Percentiles rank a stretch among this genome's conserved stretches.
These are phyloP conservation scores for Aurelia sp. DNA, from an alignment of 30 jellyfish, hydroid and myxozoan species.

Conservation along the genomic window DNA sequence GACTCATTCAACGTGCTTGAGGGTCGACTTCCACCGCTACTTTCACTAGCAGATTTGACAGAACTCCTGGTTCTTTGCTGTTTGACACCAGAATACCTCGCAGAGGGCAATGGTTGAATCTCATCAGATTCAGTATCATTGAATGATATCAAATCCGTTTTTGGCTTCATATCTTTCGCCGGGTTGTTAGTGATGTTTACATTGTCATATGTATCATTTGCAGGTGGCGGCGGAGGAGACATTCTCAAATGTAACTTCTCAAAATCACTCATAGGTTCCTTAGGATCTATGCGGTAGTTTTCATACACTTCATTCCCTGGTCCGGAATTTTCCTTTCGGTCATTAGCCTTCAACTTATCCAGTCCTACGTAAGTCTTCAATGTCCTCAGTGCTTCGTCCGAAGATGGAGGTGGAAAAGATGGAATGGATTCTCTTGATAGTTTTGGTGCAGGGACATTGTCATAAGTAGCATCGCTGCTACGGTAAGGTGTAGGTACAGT, in stretches of 20 bases:
- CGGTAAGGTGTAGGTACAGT: too few species aligned
- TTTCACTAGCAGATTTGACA: neutral
- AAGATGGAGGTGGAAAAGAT: slow-evolving; percentile 79
- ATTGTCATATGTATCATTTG: slow-evolving; percentile 37
- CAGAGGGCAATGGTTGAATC: neutral
- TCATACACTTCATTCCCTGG: neutral
- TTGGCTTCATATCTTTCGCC: slow-evolving; percentile 3
- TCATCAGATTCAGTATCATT: neutral
- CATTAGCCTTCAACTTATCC: too few species aligned
- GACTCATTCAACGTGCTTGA: slow-evolving; percentile 79
- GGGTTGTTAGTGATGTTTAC: slow-evolving; percentile 34
- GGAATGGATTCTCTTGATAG: slow-evolving; percentile 46
- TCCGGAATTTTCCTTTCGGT: too few species aligned
- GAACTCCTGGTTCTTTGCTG: slow-evolving; percentile 79
- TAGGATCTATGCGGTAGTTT: slow-evolving; percentile 3
- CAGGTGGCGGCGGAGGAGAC: slow-evolving; percentile 35
- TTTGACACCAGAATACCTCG: slow-evolving; percentile 62
- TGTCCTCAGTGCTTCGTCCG: slow-evolving; percentile 64
- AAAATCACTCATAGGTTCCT: slow-evolving; percentile 5
- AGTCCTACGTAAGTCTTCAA: slow-evolving; percentile 1
- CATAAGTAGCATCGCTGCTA: too few species aligned
- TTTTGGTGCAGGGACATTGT: too few species aligned
- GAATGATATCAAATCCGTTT: slow-evolving; percentile 30
- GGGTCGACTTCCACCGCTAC: slow-evolving; percentile 40
- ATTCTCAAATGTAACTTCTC: slow-evolving; percentile 21